Evolutionary conservation across 2,888 invertebrate species (phyloP).

Genomic region (Andricus curvator): DNA sequence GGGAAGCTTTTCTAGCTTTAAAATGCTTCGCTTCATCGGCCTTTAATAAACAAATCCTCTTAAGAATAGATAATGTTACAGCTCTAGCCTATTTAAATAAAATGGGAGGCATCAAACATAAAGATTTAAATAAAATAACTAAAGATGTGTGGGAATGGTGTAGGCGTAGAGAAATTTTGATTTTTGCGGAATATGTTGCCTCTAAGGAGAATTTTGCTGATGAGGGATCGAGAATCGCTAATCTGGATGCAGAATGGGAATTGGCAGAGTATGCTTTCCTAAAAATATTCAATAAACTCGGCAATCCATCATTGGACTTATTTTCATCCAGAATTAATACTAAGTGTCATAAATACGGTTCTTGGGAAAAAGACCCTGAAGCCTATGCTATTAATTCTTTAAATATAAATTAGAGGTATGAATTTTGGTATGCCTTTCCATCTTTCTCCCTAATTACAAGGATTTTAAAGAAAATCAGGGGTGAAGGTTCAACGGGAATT

Average conservation of each 20-base stretch:
- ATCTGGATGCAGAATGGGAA: no score
- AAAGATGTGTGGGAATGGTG: no score
- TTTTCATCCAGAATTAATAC: no score
- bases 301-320: no score
- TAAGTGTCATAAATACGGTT: slow-evolving; percentile 31
- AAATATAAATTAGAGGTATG: no score
- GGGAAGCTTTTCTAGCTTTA: slow-evolving; percentile 47
- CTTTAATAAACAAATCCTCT: slow-evolving; percentile 50
- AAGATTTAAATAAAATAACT: no score
- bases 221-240: slow-evolving; percentile 43
- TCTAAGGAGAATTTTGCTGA: neutral
- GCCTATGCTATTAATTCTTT: slow-evolving; percentile 41
- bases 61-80: slow-evolving; percentile 55
- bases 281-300: slow-evolving; percentile 41
- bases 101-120: no score
- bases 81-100: slow-evolving; percentile 54
- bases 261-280: no score
- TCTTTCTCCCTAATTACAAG: slow-evolving; percentile 47
- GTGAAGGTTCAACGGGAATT: slow-evolving; percentile 63
- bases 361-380: slow-evolving; percentile 42
- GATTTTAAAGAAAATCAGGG: slow-evolving; percentile 50
- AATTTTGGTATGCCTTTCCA: no score
- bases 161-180: no score
- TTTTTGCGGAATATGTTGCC: no score
- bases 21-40: slow-evolving; percentile 54